Base-by-base conservation (phyloP, 2,888 invertebrate species). In the Agriopis leucophaearia region DNA sequence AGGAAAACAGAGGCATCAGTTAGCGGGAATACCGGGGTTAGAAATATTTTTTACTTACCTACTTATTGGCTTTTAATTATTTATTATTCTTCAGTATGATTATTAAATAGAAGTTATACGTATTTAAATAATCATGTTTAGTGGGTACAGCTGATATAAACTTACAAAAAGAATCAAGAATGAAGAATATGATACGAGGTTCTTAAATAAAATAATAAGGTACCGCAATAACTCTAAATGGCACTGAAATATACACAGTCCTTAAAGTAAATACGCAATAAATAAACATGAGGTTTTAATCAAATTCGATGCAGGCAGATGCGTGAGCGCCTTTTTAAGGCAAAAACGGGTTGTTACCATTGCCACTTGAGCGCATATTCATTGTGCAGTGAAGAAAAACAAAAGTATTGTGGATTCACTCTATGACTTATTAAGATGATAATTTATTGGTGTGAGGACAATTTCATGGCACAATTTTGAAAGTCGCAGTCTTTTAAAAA, bases 401-500 rank as follows among this genome's bases (percentile, higher is more conserved):
- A 78, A 78, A 88, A 84, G 87, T 86, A 90, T 91, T 88, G 86
- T 85, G 85, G 88, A 89, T 89, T 90, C 88, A 90, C 88, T 91
- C 91, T 92, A 92, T 92, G 90, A 89, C 90, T 91, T 91, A 92
- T 92, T 92, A 92, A 88, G 89, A 92, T 92, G 90, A 88, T 92
- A 92, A 93, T 93, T 89, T 92, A 93, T 92, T 86, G 85, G 85
- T 81, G 80, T 81, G 76, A 80, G 79, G 85, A 88, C 87, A 88
- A 92, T 91, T 92, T 89, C 86, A 88, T 88, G 88, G 54, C 58
- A 55, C 54, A 65, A 52, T 69, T 51, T 12, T 42, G 12, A 45
- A 68, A 52, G 51, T 6, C 51, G 54, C 52, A 0, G 40, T 54
- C 57, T 45, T 65, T 67, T 67, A 38, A 54, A 27, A 42, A 54